Evolutionary conservation across 1,140 invertebrate species (phyloP), one percentile per base, ranked within the genome.

Genomic region (Eumaeus atala): DNA sequence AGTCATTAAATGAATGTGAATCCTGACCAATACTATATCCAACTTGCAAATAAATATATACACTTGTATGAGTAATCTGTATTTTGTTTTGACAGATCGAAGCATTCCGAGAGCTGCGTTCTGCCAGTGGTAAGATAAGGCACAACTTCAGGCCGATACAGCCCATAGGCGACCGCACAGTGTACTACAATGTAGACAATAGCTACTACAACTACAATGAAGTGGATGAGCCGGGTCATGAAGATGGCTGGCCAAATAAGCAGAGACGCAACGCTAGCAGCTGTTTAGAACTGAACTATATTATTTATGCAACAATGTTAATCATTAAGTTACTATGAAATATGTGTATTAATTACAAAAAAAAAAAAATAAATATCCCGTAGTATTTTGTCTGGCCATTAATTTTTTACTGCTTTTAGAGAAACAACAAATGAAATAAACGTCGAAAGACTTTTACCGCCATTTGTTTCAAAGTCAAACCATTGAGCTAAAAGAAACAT

Each of bases 111-210:
- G 87, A 90, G 36, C 77, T 97, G n/a, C 83, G 89, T 36, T 91
- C 89, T 1, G 80, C 89, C 21, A 88, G 91, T 52, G 92, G 93
- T 10, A 83, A 90, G 54, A 69, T 95, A 48, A 92, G 89, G 0
- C 93, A 95, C 64, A 95, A 95, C 69, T 94, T 92, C 73, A 90
- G 94, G 14, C 94, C 94, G 0, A 90, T 93, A 16, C 94, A 95
- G 72, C 91, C 92, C 0, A 81, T 95, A 0, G 90, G 92, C 16
- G 91, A 92, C 57, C 88, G 94, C 56, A 71, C 72, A 1, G 89
- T 94, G 10, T 89, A 82, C 61, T 90, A 89, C 53, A 91, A 91
- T 51, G 77, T 86, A 7, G 85, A 88, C 53, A 80, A 69, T 51
- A 84, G 74, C 33, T 81, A 83, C 50, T 86, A 78, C 57, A 70